Percentiles rank a stretch among this genome's conserved stretches.
Evolutionary conservation across 1,140 invertebrate genomes (phyloP).

Genomic region (Eufriesea mexicana): DNA sequence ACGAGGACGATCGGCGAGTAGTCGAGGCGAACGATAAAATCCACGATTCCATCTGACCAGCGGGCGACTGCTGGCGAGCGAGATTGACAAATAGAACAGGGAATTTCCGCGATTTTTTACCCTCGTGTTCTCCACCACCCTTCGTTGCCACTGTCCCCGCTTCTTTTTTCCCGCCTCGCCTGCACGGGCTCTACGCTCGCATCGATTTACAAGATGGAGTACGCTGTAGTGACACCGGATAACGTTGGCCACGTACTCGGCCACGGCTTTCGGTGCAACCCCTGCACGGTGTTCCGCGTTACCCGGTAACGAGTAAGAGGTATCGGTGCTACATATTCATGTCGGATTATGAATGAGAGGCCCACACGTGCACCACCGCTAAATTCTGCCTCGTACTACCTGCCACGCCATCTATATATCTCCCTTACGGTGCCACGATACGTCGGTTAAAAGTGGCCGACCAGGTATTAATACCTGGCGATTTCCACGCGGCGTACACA

Average conservation of each 20-base stretch:
- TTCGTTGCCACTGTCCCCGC: background rate
- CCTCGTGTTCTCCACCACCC: background rate
- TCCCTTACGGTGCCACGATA: too few relatives aligned
- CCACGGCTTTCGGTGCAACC: background rate
- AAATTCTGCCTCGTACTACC: background rate
- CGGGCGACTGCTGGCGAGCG: too few relatives aligned
- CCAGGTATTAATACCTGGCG: constrained; percentile 7
- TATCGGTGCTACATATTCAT: constrained; percentile 41
- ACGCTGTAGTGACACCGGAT: constrained; percentile 27
- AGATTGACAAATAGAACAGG: too few relatives aligned
- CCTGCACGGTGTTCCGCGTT: constrained; percentile 20
- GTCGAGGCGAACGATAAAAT: background rate
- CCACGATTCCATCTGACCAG: too few relatives aligned
- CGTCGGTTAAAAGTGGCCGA: constrained; percentile 3
- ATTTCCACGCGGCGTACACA: background rate
- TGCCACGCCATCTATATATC: background rate
- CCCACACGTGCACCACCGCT: constrained; percentile 11
- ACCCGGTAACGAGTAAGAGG: constrained; percentile 25
- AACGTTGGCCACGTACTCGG: background rate
- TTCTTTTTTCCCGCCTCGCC: background rate
- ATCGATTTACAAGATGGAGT: constrained; percentile 47
- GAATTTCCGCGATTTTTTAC: background rate
- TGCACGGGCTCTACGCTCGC: constrained; percentile 1
- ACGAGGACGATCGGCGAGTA: background rate
- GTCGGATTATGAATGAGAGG: constrained; percentile 47